Evolutionary conservation across 2,797 vertebrate genomes (phyloP).

Genomic region (Eulemur albifrons): DNA sequence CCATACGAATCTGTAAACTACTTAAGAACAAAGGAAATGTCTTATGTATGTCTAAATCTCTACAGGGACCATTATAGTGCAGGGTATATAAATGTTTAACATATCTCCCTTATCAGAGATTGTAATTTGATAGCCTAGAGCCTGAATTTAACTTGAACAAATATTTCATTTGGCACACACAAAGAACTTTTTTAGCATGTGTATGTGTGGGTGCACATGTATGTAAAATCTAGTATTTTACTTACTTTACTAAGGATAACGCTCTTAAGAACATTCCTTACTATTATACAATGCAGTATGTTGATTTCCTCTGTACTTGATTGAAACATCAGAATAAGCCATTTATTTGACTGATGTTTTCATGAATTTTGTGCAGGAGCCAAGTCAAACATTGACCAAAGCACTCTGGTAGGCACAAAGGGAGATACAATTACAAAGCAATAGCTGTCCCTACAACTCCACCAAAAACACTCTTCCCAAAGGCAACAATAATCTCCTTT

Average conservation of each 20-base stretch:
- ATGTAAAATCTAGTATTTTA: not conserved
- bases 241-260: not conserved
- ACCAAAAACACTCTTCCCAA: not conserved
- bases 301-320: not conserved
- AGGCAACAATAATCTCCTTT: not conserved
- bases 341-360: not conserved
- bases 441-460: not conserved
- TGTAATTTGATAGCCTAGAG: not conserved
- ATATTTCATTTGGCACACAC: not conserved
- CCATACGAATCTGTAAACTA: not conserved
- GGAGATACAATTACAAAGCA: not conserved
- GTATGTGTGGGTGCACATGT: not conserved
- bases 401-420: not conserved
- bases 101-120: not conserved
- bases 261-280: not conserved
- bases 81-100: not conserved
- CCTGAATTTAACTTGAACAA: not conserved
- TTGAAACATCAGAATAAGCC: not conserved
- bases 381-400: not conserved
- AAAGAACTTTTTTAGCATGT: not conserved
- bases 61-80: not conserved
- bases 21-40: not conserved
- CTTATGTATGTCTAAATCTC: not conserved
- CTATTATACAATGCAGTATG: not conserved
- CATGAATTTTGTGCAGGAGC: not conserved